These are phyloP conservation scores for Hydropsyche betteni DNA, from an alignment of 2,888 invertebrate genomes.

Conservation along the genomic window DNA sequence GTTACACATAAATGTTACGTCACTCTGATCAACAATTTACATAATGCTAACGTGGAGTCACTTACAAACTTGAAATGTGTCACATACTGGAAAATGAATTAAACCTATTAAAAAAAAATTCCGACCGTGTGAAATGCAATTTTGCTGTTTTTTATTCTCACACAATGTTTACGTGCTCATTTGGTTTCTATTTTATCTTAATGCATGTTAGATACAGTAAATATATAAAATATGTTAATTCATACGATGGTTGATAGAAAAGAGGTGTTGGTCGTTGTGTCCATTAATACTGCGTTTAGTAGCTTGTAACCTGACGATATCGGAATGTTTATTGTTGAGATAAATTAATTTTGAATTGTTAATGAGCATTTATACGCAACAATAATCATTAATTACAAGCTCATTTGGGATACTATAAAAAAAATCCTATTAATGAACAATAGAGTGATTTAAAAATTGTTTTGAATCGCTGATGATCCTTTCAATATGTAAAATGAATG, in stretches of 20 bases:
- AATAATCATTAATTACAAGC: too few species aligned
- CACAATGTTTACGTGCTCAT: too few species aligned
- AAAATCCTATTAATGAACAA: constrained; percentile 17
- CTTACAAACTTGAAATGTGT: too few species aligned
- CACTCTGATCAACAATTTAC: not conserved
- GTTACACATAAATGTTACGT: not conserved
- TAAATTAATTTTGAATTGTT: too few species aligned
- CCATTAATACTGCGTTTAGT: constrained; percentile 13
- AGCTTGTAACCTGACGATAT: constrained; percentile 17
- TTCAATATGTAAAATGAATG: too few species aligned
- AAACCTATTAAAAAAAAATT: too few species aligned
- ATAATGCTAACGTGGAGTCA: not conserved
- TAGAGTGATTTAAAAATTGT: constrained; percentile 8
- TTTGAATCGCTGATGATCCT: not conserved
- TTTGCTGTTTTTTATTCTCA: too few species aligned
- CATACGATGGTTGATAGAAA: constrained; percentile 1
- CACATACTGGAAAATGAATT: too few species aligned
- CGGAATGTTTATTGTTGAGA: constrained; percentile 16
- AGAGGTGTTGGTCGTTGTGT: constrained; percentile 10
- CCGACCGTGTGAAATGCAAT: too few species aligned
- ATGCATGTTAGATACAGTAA: constrained; percentile 18
- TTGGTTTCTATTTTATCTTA: constrained; percentile 2
- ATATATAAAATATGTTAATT: constrained; percentile 25
- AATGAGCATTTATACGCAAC: too few species aligned
- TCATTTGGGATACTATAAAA: too few species aligned